Evolutionary conservation across 2,888 invertebrate species (phyloP).

Genomic region (Seira ritae): DNA sequence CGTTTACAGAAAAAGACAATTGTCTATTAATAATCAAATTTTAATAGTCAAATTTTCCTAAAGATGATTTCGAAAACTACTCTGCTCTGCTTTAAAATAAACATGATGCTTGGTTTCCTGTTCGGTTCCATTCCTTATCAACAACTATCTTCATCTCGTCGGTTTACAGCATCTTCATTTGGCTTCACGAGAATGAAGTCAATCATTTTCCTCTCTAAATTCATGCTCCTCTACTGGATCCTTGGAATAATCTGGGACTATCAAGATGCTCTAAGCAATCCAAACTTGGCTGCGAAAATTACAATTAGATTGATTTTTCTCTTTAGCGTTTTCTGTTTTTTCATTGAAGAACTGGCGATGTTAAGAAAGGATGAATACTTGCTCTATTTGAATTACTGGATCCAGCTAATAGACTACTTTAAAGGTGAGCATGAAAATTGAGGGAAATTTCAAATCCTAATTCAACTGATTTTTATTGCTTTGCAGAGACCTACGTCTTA

Average conservation of each 20-base stretch:
- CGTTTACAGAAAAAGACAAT: too few relatives aligned
- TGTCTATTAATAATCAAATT: too few relatives aligned
- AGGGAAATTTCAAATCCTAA: neutral
- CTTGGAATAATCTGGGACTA: neutral
- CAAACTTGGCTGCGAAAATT: neutral
- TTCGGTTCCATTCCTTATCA: neutral
- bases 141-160: neutral
- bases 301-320: neutral
- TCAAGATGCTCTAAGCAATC: neutral
- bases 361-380: neutral
- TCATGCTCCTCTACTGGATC: neutral
- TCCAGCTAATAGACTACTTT: conserved; percentile 8
- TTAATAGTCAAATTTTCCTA: too few relatives aligned
- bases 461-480: neutral
- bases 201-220: neutral
- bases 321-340: neutral
- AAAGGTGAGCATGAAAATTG: neutral
- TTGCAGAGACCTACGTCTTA: neutral
- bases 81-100: neutral
- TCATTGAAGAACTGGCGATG: neutral
- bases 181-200: too few relatives aligned
- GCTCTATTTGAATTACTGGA: neutral
- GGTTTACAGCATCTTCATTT: too few relatives aligned
- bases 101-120: neutral
- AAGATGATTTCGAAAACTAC: too few relatives aligned